A percentile compares a stretch with the other conserved stretches of the same genome.
phyloP scores from a whole-genome alignment of 2,113 vertebrate species.

The Channa maculata region DNA sequence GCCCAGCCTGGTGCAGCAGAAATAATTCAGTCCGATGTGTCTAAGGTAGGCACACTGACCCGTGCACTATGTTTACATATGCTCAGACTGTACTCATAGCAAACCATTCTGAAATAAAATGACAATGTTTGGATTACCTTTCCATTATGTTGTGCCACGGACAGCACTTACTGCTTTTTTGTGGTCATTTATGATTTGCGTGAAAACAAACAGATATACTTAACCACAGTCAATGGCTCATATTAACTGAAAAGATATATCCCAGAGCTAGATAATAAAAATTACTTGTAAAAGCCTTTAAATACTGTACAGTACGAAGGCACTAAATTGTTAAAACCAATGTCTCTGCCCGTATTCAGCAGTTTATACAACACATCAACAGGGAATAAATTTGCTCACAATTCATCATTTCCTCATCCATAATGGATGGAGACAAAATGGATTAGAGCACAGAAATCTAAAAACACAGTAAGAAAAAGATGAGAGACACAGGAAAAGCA shows the following conservation, averaged over 20 bases:
- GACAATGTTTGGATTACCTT: too few relatives aligned
- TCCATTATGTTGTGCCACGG: too few relatives aligned
- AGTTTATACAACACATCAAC: slow-evolving; percentile 14
- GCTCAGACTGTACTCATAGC: not conserved
- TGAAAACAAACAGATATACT: too few relatives aligned
- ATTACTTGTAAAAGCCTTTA: too few relatives aligned
- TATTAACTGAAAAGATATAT: too few relatives aligned
- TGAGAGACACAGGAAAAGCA: slow-evolving; percentile 1
- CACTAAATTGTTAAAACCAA: slow-evolving; percentile 2
- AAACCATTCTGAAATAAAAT: too few relatives aligned
- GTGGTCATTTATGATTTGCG: too few relatives aligned
- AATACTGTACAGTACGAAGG: too few relatives aligned
- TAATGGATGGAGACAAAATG: slow-evolving; percentile 43
- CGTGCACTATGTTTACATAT: slow-evolving; percentile 4
- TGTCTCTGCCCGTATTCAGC: not conserved
- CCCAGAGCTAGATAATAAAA: too few relatives aligned
- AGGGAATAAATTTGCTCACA: slow-evolving; percentile 9
- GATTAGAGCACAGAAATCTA: slow-evolving; percentile 20
- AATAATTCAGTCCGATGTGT: not conserved
- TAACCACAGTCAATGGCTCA: too few relatives aligned
- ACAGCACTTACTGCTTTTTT: too few relatives aligned
- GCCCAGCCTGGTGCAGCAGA: slow-evolving; percentile 1
- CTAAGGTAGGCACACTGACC: not conserved
- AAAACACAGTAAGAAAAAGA: slow-evolving; percentile 16
- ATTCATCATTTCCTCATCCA: slow-evolving; percentile 17